phyloP scores from a whole-genome alignment of 2,888 invertebrate genomes.

The Aporophyla nigra region DNA sequence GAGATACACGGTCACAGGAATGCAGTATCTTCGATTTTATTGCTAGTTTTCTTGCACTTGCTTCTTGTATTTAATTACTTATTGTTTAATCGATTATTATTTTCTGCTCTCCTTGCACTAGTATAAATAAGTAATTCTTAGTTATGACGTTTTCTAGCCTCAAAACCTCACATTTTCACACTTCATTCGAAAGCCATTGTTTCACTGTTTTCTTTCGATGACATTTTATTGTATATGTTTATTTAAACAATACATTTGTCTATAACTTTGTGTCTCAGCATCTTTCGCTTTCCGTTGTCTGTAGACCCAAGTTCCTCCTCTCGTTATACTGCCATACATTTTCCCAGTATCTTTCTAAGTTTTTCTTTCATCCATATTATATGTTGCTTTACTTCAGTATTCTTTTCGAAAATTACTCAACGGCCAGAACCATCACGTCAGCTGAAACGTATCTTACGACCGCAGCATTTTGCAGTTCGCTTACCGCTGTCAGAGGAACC shows the following conservation, averaged over 20 bases:
- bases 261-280: background rate
- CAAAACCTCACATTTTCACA: too few relatives aligned
- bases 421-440: conserved; percentile 2
- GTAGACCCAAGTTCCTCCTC: background rate
- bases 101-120: background rate
- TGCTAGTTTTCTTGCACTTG: conserved; percentile 2
- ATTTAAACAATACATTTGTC: background rate
- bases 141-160: background rate
- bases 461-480: background rate
- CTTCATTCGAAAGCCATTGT: background rate
- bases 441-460: background rate
- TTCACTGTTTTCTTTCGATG: background rate
- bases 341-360: conserved; percentile 44
- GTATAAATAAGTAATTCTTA: background rate
- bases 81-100: background rate
- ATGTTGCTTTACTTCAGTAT: conserved; percentile 59
- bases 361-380: conserved; percentile 74
- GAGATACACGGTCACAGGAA: background rate
- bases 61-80: background rate
- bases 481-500: conserved; percentile 23
- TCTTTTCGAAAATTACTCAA: background rate
- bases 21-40: conserved; percentile 14
- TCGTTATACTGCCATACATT: too few relatives aligned
- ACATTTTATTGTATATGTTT: background rate
- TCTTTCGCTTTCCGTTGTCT: background rate